phyloP scores from a whole-genome alignment of 2,797 vertebrate species.

The Platyrinchus mystaceus region DNA sequence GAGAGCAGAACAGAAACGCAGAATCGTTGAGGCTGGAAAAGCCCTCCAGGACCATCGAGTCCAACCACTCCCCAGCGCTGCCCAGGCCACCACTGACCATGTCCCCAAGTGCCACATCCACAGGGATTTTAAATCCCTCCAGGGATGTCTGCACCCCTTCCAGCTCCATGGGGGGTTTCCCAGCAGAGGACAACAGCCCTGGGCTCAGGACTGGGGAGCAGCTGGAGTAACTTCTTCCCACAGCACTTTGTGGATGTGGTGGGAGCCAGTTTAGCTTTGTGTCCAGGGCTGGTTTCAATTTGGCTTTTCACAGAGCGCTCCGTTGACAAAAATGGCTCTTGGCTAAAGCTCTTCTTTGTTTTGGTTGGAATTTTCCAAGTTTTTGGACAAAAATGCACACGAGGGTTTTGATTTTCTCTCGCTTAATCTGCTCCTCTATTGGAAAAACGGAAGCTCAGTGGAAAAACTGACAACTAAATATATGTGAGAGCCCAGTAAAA shows the following conservation, averaged over 20 bases:
- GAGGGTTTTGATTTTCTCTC: conserved; percentile 31
- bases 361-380: conserved; percentile 32
- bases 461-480: background rate
- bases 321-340: conserved; percentile 46
- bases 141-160: background rate
- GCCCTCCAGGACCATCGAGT: background rate
- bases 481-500: background rate
- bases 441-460: background rate
- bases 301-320: background rate
- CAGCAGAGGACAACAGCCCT: background rate
- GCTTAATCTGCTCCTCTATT: background rate
- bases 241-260: background rate
- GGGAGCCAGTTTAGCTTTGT: background rate
- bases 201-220: background rate
- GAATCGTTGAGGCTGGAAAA: background rate
- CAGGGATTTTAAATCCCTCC: background rate
- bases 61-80: rapidly evolving
- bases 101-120: background rate
- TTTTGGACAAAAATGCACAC: background rate
- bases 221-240: background rate
- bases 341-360: conserved; percentile 17
- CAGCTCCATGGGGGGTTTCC: background rate
- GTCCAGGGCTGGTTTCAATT: conserved; percentile 38
- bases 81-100: background rate
- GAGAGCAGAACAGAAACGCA: rapidly evolving